Base-by-base conservation (phyloP, 2,797 vertebrate species). In the Sebastes matsubarae region DNA sequence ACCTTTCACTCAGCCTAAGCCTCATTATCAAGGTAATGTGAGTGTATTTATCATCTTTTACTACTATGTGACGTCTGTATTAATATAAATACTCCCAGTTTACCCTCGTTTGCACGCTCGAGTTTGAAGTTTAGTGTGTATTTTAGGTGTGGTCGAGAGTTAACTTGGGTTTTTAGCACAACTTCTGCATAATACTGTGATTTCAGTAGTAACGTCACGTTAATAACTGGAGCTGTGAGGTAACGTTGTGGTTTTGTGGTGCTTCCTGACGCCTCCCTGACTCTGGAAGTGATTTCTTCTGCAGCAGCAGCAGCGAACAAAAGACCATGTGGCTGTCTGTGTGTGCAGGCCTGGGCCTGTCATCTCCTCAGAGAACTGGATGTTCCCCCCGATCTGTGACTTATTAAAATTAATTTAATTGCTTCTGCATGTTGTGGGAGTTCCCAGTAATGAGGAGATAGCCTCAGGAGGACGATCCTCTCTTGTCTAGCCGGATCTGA, bases 251-350 rank as follows among this genome's bases (percentile, higher is more conserved):
- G 3, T 11, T 13, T 18, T 27, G 0, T 6, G 38, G 10, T 9
- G 29, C 3, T 16, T 18, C 2, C 3, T 14, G 16, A 6, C 8
- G 34, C 10, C 2, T 7, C 25, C 0, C n/a, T 1, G 42, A 1
- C 6, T 1, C 1, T 11, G 18, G 22, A 29, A 2, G 16, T 4
- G 24, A 1, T 30, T 24, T 9, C 20, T 8, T 13, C 10, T 16
- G 13, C 14, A 14, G 9, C 59, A 6, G 38, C 30, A 2, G 72
- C 38, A 18, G 46, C 22, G 29, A 82, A 91, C 88, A 90, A 90
- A 87, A 77, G 85, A 32, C 68, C 90, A 87, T 74, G 85, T 64
- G 89, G 69, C 70, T 1, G 46, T 8, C 6, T 38, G 12, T 18
- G 2, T 1, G 8, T 8, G 54, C 8, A 86, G 88, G 86, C 83